Evolutionary conservation across 2,113 vertebrate genomes (phyloP).

Genomic region (Collichthys lucidus): DNA sequence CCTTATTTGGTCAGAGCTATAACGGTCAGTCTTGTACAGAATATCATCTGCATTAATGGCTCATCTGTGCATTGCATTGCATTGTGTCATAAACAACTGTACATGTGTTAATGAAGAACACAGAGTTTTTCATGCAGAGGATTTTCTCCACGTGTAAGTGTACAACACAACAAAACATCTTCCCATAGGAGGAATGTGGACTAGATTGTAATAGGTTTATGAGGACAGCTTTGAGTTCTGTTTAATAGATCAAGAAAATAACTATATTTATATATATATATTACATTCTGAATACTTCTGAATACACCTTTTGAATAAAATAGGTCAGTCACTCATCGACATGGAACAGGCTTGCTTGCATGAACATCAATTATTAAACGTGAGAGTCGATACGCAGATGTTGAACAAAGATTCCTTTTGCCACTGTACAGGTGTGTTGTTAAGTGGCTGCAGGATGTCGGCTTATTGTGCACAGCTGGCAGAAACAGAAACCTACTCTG

Average conservation of each 20-base stretch:
- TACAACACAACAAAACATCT: not conserved
- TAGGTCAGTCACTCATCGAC: not conserved
- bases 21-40: no score
- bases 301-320: not conserved
- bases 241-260: not conserved
- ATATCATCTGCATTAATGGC: no score
- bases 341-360: not conserved
- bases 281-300: not conserved
- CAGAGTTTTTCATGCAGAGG: not conserved
- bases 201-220: no score
- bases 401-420: no score
- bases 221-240: not conserved
- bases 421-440: no score
- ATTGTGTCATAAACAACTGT: not conserved
- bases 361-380: not conserved
- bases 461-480: no score
- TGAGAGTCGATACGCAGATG: constrained; percentile 6
- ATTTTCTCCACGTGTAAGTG: not conserved
- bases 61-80: no score
- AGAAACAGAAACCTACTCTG: no score
- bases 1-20: not conserved
- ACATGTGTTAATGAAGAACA: not conserved
- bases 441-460: no score
- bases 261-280: not conserved
- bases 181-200: not conserved